Conservation (phyloP, 2,797 vertebrate species). For the Micropoecilia bifurca region DNA sequence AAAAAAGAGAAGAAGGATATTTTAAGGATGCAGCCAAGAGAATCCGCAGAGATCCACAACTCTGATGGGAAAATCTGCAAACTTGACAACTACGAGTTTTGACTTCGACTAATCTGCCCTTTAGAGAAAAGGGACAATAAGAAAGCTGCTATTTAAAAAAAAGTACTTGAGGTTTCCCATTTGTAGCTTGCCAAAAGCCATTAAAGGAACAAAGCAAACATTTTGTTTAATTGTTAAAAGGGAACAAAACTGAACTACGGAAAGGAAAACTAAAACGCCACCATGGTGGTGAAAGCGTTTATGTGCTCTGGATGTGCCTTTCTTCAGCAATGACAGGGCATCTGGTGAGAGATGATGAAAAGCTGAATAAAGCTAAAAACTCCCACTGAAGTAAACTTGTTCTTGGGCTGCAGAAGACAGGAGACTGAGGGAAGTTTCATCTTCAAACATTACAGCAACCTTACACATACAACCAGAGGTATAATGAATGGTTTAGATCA, state of each 20-base stretch:
- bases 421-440: not conserved
- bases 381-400: not conserved
- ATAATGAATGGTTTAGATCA: not conserved
- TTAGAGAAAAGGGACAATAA: not conserved
- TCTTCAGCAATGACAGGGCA: not conserved
- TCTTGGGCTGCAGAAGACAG: not conserved
- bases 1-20: not conserved
- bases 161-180: not conserved
- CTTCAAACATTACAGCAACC: not conserved
- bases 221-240: not conserved
- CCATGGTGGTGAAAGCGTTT: not conserved
- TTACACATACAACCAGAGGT: not conserved
- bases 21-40: not conserved
- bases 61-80: not conserved
- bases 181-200: not conserved
- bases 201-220: not conserved
- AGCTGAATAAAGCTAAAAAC: not conserved
- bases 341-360: not conserved
- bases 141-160: not conserved
- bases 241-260: not conserved
- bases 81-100: not conserved
- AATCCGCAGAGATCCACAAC: not conserved
- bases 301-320: not conserved
- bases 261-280: not conserved
- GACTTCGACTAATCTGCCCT: not conserved